Base-by-base conservation (phyloP, 2,113 vertebrate species). In the Silurus asotus region DNA sequence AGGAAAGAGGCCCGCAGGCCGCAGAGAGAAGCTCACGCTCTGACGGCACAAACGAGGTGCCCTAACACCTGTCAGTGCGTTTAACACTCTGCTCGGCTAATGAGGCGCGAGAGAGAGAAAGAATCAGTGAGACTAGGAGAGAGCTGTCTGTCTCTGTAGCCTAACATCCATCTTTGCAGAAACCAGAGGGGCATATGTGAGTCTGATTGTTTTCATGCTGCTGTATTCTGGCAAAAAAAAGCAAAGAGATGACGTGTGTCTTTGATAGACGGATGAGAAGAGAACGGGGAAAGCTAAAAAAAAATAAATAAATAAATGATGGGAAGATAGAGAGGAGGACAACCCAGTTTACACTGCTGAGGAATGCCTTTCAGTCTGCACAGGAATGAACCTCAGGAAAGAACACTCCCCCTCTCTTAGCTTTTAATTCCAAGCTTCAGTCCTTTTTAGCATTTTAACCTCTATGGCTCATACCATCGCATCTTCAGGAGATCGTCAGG, bases 71-170 rank as follows among this genome's bases (percentile, higher is more conserved):
- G 88, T 89, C 88, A 89, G 76, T 45, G 58, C 56, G 25, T 76
- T 89, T 86, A 89, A 83, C 83, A 75, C 86, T 84, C 81, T 88
- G 81, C 67, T 88, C 49, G 3, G 51, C 23, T 87, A 88, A 88
- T 87, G 79, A 85, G 87, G 87, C 87, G 88, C 80, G 51, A 85
- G 88, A 89, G 88, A 87, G 59, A 55, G 82, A 61, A 19, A 23
- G 76, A 62, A 65, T 58, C 75, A 67, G 81, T 17, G 81, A 75
- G 55, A 65, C 5, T 9, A 55, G 6, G 55, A 62, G 86, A 82
- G 72, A 49, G 59, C 69, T 86, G 79, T 82, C 85, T 20, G 62
- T 86, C 69, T 74, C 15, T 56, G 4, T 64, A 69, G 67, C 78
- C 78, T 64, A 61, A 4, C 28, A 86, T 75, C 56, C 67, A 82